These are phyloP conservation scores for Carduelis carduelis DNA, from an alignment of 2,797 vertebrate genomes.

Conservation along the genomic window DNA sequence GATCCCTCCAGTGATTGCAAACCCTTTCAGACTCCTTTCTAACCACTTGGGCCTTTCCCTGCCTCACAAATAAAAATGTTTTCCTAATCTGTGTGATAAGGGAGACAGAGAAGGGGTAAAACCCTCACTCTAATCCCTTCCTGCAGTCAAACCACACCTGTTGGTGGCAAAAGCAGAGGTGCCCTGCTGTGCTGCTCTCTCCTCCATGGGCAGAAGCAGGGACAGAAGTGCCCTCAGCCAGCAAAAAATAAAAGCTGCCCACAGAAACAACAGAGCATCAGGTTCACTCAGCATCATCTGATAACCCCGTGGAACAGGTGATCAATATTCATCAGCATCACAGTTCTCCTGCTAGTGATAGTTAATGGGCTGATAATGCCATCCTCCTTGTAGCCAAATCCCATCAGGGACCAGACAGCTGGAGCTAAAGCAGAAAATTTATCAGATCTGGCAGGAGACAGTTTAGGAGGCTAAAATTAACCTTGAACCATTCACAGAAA, in stretches of 20 bases:
- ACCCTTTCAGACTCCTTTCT: background rate
- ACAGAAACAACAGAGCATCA: constrained; percentile 22
- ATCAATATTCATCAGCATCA: constrained; percentile 73
- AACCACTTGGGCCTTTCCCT: background rate
- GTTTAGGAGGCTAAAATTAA: constrained; percentile 71
- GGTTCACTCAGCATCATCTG: constrained; percentile 57
- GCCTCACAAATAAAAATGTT: background rate
- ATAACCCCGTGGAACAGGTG: constrained; percentile 49
- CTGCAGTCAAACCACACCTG: background rate
- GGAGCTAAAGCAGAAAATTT: constrained; percentile 47
- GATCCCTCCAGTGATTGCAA: background rate
- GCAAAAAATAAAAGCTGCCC: constrained; percentile 24
- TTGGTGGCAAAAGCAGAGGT: background rate
- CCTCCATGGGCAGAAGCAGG: background rate
- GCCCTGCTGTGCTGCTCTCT: background rate
- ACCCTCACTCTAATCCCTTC: background rate
- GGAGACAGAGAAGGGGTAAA: background rate
- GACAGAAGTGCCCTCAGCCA: background rate
- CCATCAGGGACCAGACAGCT: constrained; percentile 66
- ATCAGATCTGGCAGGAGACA: constrained; percentile 68
- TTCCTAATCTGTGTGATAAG: background rate
- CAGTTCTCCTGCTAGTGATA: constrained; percentile 48
- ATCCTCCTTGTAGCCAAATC: constrained; percentile 60
- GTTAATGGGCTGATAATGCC: constrained; percentile 69
- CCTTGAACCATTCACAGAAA: constrained; percentile 63